Percentiles rank a stretch among this genome's conserved stretches.
Evolutionary conservation across 2,888 invertebrate species (phyloP).

Genomic region (Tromatobia lineatoria): DNA sequence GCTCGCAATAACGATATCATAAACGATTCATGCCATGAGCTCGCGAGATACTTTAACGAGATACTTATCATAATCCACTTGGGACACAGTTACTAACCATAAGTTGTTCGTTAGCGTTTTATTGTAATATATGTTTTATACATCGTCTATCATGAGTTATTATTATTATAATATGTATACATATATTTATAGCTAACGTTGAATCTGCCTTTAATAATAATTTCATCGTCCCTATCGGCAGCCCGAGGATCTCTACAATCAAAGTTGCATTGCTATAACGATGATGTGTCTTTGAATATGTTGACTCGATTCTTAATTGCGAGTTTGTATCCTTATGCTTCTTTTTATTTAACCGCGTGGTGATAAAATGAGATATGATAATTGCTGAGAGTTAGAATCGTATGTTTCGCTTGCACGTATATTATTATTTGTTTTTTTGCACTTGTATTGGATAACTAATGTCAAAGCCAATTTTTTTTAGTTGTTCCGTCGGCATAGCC

Average conservation of each 20-base stretch:
- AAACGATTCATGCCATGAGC: constrained; percentile 55
- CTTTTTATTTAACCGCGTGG: constrained; percentile 18
- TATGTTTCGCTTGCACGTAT: background rate
- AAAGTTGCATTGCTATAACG: constrained; percentile 29
- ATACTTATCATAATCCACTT: constrained; percentile 66
- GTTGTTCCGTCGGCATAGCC: constrained; percentile 15
- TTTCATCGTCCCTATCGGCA: constrained; percentile 14
- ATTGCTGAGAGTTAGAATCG: constrained; percentile 30
- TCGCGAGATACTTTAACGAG: constrained; percentile 59
- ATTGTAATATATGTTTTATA: constrained; percentile 24
- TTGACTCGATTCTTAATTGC: constrained; percentile 46
- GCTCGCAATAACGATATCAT: constrained; percentile 57
- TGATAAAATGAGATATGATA: constrained; percentile 61
- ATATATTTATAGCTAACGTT: background rate
- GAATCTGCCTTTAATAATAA: constrained; percentile 33
- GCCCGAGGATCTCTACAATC: constrained; percentile 45
- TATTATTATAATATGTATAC: constrained; percentile 3
- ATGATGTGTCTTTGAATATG: constrained; percentile 28
- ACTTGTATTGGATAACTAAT: constrained; percentile 36
- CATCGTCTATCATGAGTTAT: constrained; percentile 17
- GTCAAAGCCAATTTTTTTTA: constrained; percentile 36
- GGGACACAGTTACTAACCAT: constrained; percentile 63
- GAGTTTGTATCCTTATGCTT: constrained; percentile 20
- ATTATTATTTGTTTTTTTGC: constrained; percentile 32
- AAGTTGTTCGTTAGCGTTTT: constrained; percentile 56